Base-by-base conservation (phyloP, 2,797 vertebrate species). In the Apodemus agrarius region DNA sequence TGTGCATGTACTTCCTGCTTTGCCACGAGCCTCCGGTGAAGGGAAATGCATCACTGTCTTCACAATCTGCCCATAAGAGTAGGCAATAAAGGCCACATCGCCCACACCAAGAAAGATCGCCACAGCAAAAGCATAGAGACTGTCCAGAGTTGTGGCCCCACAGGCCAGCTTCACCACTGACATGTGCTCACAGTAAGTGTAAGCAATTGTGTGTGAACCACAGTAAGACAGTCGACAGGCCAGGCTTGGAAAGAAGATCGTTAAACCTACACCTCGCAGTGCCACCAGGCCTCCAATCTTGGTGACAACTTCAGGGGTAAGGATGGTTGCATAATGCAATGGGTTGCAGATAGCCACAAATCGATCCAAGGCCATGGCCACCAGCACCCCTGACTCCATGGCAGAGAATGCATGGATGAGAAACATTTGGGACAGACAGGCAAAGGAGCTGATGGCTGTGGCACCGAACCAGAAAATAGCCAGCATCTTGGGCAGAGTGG, bases 151-250 rank as follows among this genome's bases (percentile, higher is more conserved):
- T 0, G 97, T 99, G 85, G 92, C 96, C 57, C 85, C 98, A 43
- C 99, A 99, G 0, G 99, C 98, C 93, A 99, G 95, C 92, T 98
- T 98, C 34, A 99, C 99, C 89, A 99, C 97, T 5, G 99, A 98
- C 99, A 99, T 99, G 97, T 99, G 99, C 90, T 99, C 99, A n/a
- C 99, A 99, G 98, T 99, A 99, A 78, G 98, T 98, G 89, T 99
- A 99, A 46, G 91, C 80, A 91, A 99, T 99, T 0, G 89, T 67
- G 81, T 98, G 98, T 52, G 99, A 99, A 29, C 88, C 84, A 72
- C 99, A 99, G 96, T 99, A 99, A 22, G 76, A 54, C 61, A 99
- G 97, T 61, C 16, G 8, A 59, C 3, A 37, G 11, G 93, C 97
- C 91, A 97, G 90, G 24, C 90, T 94, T 82, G 92, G 96, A 83